Percentiles rank a stretch among this genome's conserved stretches.
Evolutionary conservation across 2,797 vertebrate genomes (phyloP).

Genomic region (Aphelocoma californica): DNA sequence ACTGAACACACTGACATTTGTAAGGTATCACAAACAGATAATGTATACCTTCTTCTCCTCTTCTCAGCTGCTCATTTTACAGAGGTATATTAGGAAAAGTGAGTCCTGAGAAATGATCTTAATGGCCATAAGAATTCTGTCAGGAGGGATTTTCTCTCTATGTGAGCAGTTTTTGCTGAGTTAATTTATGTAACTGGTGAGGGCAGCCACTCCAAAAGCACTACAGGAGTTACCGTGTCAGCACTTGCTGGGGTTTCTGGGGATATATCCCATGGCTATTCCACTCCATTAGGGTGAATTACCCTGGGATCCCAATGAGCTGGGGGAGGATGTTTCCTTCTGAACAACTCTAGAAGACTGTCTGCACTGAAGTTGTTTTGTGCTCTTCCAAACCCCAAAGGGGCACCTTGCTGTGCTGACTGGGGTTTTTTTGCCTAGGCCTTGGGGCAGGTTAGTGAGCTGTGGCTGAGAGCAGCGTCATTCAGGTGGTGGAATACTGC

Average conservation of each 20-base stretch:
- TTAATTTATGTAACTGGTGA: conserved; percentile 17
- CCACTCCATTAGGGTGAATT: conserved; percentile 6
- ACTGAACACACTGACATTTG: neutral
- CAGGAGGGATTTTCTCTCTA: neutral
- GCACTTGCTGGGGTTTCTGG: conserved; percentile 27
- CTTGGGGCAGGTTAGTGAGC: neutral
- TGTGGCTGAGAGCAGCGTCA: neutral
- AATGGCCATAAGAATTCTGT: neutral
- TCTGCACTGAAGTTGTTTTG: neutral
- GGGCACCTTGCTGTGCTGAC: neutral
- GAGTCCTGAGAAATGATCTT: neutral
- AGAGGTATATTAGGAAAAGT: neutral
- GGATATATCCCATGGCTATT: neutral
- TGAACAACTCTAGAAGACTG: neutral
- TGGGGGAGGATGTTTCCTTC: conserved; percentile 6
- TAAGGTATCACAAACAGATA: neutral
- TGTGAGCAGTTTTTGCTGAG: neutral
- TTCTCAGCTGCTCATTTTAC: neutral
- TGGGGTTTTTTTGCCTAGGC: neutral
- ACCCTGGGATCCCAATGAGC: neutral
- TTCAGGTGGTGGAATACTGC: neutral
- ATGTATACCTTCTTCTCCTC: neutral
- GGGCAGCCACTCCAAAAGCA: neutral
- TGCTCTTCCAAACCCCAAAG: conserved; percentile 4
- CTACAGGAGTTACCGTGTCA: neutral